Percentiles rank a stretch among this genome's conserved stretches.
Conservation (phyloP, 1,140 invertebrate species). For the Oncopeltus fasciatus region DNA sequence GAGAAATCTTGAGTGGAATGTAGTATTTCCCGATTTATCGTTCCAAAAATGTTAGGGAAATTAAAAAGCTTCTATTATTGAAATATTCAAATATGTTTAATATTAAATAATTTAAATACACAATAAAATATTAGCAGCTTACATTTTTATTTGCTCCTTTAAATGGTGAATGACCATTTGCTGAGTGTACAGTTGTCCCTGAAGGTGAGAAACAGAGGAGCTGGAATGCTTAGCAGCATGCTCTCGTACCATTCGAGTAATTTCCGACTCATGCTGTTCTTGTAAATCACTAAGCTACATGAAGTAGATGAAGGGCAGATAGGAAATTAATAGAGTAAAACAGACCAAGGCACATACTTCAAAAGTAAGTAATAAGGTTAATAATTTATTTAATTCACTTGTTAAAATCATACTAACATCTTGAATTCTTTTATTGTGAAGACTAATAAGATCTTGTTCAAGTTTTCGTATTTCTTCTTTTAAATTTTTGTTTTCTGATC, state of each 20-base stretch:
- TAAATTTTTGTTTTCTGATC: conserved; percentile 40
- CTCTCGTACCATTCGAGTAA: conserved; percentile 36
- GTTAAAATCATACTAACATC: conserved; percentile 40
- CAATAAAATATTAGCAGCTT: conserved; percentile 4
- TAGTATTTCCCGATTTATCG: too few species aligned
- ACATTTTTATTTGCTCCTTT: conserved; percentile 34
- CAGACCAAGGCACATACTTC: conserved; percentile 4
- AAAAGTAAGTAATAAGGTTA: not conserved
- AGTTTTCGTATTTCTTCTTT: conserved; percentile 43
- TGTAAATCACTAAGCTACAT: conserved; percentile 53
- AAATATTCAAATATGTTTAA: too few species aligned
- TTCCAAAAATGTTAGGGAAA: too few species aligned
- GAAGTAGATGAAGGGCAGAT: conserved; percentile 4
- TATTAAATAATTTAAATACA: too few species aligned
- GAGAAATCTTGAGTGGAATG: too few species aligned
- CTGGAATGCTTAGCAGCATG: conserved; percentile 32
- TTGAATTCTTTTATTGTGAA: conserved; percentile 58
- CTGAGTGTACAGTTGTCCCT: conserved; percentile 35
- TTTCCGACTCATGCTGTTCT: conserved; percentile 58
- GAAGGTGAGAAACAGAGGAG: conserved; percentile 32
- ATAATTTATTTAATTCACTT: conserved; percentile 2
- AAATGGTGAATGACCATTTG: conserved; percentile 39
- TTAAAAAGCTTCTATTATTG: too few species aligned
- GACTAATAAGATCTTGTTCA: conserved; percentile 45
- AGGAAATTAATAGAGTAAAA: conserved; percentile 2